Evolutionary conservation across 2,888 invertebrate genomes (phyloP).

Genomic region (Amiota mariae): DNA sequence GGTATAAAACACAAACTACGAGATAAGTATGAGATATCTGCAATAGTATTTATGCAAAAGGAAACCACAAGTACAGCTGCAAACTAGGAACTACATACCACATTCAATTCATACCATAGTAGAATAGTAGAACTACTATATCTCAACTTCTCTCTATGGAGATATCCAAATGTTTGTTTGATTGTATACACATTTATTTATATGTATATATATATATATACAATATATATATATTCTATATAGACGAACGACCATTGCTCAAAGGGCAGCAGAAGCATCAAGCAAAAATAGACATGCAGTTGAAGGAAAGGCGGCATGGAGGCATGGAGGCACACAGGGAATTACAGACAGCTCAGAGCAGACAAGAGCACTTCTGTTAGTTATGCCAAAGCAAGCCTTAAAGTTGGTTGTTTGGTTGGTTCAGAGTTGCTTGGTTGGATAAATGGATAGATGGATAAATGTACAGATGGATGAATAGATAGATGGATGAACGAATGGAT

Average conservation of each 20-base stretch:
- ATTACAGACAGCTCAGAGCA: conserved; percentile 48
- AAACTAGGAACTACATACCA: conserved; percentile 4
- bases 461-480: conserved; percentile 33
- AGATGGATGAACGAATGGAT: conserved; percentile 34
- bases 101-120: too few species aligned
- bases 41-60: conserved; percentile 39
- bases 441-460: conserved; percentile 40
- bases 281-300: background rate
- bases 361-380: conserved; percentile 56
- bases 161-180: background rate
- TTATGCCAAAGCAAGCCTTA: conserved; percentile 32
- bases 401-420: conserved; percentile 13
- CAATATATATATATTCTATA: background rate
- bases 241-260: background rate
- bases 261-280: conserved; percentile 3
- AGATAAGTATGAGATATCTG: background rate
- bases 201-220: background rate
- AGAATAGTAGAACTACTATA: too few species aligned
- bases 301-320: background rate
- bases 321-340: conserved; percentile 50
- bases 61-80: conserved; percentile 50
- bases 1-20: background rate
- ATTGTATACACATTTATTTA: conserved; percentile 46
- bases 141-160: too few species aligned
- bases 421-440: conserved; percentile 36